Conservation (phyloP, 2,113 vertebrate species). For the Percina caprodes region DNA sequence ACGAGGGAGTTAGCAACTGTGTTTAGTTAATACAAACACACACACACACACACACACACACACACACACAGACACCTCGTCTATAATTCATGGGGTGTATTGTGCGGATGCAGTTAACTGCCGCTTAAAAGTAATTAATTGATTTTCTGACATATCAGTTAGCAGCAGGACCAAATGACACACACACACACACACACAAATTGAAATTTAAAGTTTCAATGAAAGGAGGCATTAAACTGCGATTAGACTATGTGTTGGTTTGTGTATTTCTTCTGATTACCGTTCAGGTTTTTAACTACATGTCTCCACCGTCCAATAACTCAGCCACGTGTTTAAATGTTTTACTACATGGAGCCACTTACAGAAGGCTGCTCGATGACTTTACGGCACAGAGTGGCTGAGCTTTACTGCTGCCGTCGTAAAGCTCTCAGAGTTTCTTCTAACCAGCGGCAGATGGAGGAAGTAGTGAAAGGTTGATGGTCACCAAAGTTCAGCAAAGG, state of each 20-base stretch:
- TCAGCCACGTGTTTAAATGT: too few relatives aligned
- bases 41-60: slow-evolving; percentile 14
- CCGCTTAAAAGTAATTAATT: slow-evolving; percentile 99
- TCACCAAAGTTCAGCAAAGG: slow-evolving; percentile 23
- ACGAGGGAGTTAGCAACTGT: slow-evolving; percentile 61
- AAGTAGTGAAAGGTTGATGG: slow-evolving; percentile 5
- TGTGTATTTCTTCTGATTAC: not conserved
- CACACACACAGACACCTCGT: slow-evolving; percentile 78
- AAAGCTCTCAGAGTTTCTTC: slow-evolving; percentile 12
- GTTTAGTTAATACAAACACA: slow-evolving; percentile 62
- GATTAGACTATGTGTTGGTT: not conserved
- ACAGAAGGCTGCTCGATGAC: not conserved
- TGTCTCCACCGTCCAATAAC: too few relatives aligned
- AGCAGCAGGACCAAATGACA: slow-evolving; percentile 88
- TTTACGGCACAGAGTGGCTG: not conserved
- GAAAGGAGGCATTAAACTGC: not conserved
- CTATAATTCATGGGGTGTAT: slow-evolving; percentile 96
- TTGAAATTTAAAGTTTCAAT: not conserved
- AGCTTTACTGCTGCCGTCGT: slow-evolving; percentile 19
- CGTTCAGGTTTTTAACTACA: too few relatives aligned
- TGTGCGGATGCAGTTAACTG: slow-evolving; percentile 92
- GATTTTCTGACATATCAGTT: slow-evolving; percentile 99
- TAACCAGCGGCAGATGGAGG: slow-evolving; percentile 25
- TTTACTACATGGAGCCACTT: not conserved
- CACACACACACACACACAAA: slow-evolving; percentile 68